phyloP scores from a whole-genome alignment of 2,888 invertebrate species.

The Dendrolimus houi region DNA sequence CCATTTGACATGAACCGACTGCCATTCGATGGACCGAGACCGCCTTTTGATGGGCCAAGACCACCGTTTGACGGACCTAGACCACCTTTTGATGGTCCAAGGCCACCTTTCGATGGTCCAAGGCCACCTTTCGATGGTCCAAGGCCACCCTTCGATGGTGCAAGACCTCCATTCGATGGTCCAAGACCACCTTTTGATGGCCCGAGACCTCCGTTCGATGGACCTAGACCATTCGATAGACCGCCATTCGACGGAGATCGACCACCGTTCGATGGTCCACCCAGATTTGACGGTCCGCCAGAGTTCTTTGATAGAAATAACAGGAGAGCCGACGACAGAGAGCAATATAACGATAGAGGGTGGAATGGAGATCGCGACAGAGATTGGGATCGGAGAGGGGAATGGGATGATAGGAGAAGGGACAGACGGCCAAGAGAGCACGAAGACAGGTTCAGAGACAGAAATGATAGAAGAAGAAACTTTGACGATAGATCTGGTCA shows the following conservation, averaged over 20 bases:
- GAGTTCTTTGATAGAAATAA: constrained; percentile 60
- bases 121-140: constrained; percentile 30
- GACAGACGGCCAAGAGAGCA: constrained; percentile 28
- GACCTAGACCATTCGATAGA: constrained; percentile 39
- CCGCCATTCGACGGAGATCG: constrained; percentile 46
- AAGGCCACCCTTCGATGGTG: constrained; percentile 29
- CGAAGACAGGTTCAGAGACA: constrained; percentile 13
- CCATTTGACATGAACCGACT: constrained; percentile 38
- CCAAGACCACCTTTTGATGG: constrained; percentile 39
- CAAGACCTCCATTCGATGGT: constrained; percentile 42
- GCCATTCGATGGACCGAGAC: constrained; percentile 33
- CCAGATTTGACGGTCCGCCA: constrained; percentile 47
- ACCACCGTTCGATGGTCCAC: constrained; percentile 35
- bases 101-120: constrained; percentile 42
- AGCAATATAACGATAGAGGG: constrained; percentile 47
- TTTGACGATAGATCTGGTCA: constrained; percentile 8
- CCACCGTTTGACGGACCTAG: constrained; percentile 39
- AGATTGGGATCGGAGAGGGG: constrained; percentile 40
- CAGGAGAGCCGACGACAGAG: constrained; percentile 57
- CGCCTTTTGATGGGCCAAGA: constrained; percentile 38
- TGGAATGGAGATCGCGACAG: constrained; percentile 50
- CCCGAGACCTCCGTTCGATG: constrained; percentile 32
- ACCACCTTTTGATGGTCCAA: constrained; percentile 33
- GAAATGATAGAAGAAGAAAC: constrained; percentile 15
- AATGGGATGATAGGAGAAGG: constrained; percentile 44